Evolutionary conservation across 2,888 invertebrate species (phyloP).

Genomic region (Colostygia pectinataria): DNA sequence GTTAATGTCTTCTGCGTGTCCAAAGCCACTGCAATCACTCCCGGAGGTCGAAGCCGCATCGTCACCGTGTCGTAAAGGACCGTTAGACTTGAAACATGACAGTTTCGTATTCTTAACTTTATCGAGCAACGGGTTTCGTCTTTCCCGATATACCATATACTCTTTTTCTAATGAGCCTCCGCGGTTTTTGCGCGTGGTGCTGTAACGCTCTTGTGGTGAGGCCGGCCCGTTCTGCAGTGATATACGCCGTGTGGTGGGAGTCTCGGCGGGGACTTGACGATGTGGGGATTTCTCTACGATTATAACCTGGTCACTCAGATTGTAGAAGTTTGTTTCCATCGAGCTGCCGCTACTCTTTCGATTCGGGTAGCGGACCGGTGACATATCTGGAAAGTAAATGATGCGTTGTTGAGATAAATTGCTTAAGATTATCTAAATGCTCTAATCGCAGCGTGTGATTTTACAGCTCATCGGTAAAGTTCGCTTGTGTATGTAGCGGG

Average conservation of each 20-base stretch:
- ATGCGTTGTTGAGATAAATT: slow-evolving; percentile 15
- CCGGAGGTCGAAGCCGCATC: slow-evolving; percentile 79
- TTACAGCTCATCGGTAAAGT: no score
- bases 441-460: no score
- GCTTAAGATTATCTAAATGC: not conserved
- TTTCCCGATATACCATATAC: slow-evolving; percentile 84
- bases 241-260: slow-evolving; percentile 70
- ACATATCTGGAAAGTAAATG: slow-evolving; percentile 80
- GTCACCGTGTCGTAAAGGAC: slow-evolving; percentile 75
- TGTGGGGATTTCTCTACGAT: slow-evolving; percentile 83
- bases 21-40: slow-evolving; percentile 79
- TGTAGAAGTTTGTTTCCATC: slow-evolving; percentile 87
- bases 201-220: slow-evolving; percentile 77
- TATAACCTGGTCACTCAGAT: slow-evolving; percentile 84
- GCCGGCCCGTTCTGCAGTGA: slow-evolving; percentile 70
- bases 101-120: slow-evolving; percentile 87
- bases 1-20: slow-evolving; percentile 70
- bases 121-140: slow-evolving; percentile 87
- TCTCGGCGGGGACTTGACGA: slow-evolving; percentile 64
- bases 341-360: slow-evolving; percentile 85
- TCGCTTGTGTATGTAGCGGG: no score
- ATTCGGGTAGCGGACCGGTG: slow-evolving; percentile 84
- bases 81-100: slow-evolving; percentile 85
- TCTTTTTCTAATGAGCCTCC: slow-evolving; percentile 82
- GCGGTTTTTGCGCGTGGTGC: slow-evolving; percentile 74